Conservation (phyloP, 2,888 invertebrate species). For the Rhagium mordax region DNA sequence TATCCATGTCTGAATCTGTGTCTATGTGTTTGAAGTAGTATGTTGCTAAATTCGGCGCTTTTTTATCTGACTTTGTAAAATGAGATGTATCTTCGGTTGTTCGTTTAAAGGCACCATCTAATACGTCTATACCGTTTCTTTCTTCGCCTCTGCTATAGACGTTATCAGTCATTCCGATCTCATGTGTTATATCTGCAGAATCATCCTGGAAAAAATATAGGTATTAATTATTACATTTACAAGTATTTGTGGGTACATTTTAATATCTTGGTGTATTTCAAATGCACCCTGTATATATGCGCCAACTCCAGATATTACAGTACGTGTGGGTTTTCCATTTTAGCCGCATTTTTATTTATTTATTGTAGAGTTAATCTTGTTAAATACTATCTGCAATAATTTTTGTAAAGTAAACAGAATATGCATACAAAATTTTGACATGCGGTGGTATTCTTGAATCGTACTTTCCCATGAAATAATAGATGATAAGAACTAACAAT, state of each 20-base stretch:
- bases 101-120: constrained; percentile 47
- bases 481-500: background rate
- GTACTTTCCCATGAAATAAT: background rate
- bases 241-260: too few species aligned
- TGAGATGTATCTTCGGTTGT: constrained; percentile 62
- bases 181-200: constrained; percentile 51
- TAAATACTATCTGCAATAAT: background rate
- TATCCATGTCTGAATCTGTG: constrained; percentile 86
- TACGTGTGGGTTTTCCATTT: too few species aligned
- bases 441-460: background rate
- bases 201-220: constrained; percentile 56
- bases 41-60: constrained; percentile 86
- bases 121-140: constrained; percentile 46
- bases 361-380: too few species aligned
- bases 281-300: too few species aligned
- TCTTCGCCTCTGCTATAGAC: constrained; percentile 38
- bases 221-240: background rate
- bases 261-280: too few species aligned
- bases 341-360: too few species aligned
- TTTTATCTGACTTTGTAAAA: constrained; percentile 78
- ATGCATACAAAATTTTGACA: background rate
- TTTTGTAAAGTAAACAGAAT: background rate
- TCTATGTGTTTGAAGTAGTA: constrained; percentile 91
- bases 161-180: constrained; percentile 59
- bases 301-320: too few species aligned